Base-by-base conservation (phyloP, 2,888 invertebrate genomes). In the Acrobasis suavella region DNA sequence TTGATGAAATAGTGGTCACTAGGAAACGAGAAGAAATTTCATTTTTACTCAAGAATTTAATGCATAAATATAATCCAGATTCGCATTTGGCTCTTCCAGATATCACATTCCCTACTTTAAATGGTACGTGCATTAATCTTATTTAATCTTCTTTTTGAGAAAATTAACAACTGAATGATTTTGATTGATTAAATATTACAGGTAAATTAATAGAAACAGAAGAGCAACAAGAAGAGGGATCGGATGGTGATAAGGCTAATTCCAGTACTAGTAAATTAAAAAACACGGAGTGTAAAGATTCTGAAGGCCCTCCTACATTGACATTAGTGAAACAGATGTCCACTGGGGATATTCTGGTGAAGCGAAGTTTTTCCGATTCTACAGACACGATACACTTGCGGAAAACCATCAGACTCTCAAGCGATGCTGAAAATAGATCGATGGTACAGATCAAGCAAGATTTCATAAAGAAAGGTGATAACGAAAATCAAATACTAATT, bases 11-110 rank as follows among this genome's bases (percentile, higher is more conserved):
- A 65, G 92, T 95, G 5, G 97, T 98, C 0, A 96, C 96, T 2
- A 93, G 95, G 63, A 98, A 98, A 89, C 93, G 98, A 63, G 96
- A 97, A 84, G 96, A 98, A 71, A 96, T 98, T 69, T 96, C 96
- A 42, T 93, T 95, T 67, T 90, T 98, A 65, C 93, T 98, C 60
- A 95, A 96, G 76, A 85, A 90, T 50, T 87, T 98, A 22, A 96
- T 97, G 94, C 92, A 94, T 69, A 94, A 95, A 80, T 95, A 94
- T 68, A 96, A 95, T 77, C 94, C 95, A 66, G 95, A 95, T 70
- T 93, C 94, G 65, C 93, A 94, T 74, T 92, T 94, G 71, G 85
- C 94, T 59, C 85, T 97, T 71, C 96, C 97, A 9, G 94, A 94
- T 65, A 95, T 96, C 67, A 88, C 93, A 77, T 96, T 96, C 84